A percentile compares a stretch with the other conserved stretches of the same genome.
phyloP scores from a whole-genome alignment of 2,888 invertebrate species.

The Pyrrhia umbra region DNA sequence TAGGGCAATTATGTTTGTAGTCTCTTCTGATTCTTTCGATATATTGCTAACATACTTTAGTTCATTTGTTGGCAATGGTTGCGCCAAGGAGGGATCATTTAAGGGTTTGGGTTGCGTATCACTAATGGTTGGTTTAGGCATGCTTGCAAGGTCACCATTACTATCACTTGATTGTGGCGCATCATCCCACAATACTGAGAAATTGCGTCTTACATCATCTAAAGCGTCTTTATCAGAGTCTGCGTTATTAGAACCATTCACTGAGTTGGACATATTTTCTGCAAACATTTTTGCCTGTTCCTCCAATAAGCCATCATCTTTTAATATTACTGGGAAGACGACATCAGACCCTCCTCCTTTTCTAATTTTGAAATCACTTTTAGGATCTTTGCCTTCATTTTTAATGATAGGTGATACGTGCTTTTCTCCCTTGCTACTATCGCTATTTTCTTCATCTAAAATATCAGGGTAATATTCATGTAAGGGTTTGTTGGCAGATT shows the following conservation, averaged over 20 bases:
- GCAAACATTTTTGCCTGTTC: slow-evolving; percentile 11
- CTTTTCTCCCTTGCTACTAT: neutral
- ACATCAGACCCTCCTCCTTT: neutral
- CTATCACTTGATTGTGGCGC: neutral
- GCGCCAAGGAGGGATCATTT: slow-evolving; percentile 1
- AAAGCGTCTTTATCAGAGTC: slow-evolving; percentile 18
- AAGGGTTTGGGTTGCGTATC: neutral
- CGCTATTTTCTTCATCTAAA: neutral
- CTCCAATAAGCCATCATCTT: slow-evolving; percentile 10
- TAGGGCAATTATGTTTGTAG: neutral
- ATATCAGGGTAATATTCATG: slow-evolving; percentile 6
- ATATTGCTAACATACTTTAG: neutral
- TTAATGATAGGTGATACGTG: neutral
- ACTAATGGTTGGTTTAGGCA: neutral
- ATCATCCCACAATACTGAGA: slow-evolving; percentile 49
- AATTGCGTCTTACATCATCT: slow-evolving; percentile 48
- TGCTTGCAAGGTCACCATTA: slow-evolving; percentile 1
- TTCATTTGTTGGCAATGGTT: slow-evolving; percentile 1
- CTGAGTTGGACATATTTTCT: slow-evolving; percentile 19
- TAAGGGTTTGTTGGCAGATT: slow-evolving; percentile 48
- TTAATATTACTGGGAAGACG: slow-evolving; percentile 1
- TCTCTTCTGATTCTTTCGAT: neutral
- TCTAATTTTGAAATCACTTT: neutral
- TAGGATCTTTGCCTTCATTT: neutral
- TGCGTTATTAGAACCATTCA: slow-evolving; percentile 3